Conservation (phyloP, 2,113 vertebrate genomes). For the Ptilorrhoa leucosticta region DNA sequence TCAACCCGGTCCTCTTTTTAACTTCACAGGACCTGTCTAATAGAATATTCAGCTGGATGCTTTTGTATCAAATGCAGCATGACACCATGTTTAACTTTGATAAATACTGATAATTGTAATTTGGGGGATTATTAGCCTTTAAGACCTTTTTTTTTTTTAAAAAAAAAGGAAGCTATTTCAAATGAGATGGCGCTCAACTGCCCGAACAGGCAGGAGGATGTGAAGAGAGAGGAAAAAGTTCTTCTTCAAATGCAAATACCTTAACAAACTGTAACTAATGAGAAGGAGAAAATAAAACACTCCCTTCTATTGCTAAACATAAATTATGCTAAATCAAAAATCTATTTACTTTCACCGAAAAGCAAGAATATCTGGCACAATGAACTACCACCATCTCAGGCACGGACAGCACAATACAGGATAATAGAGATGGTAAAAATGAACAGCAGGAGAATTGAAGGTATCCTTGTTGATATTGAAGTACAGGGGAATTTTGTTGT, state of each 20-base stretch:
- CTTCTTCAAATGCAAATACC: constrained; percentile 49
- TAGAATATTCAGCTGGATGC: constrained; percentile 56
- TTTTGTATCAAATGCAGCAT: constrained; percentile 69
- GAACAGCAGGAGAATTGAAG: background rate
- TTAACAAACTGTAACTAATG: constrained; percentile 42
- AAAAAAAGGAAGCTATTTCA: background rate
- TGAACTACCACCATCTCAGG: background rate
- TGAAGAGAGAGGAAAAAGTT: background rate
- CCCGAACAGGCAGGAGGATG: constrained; percentile 13
- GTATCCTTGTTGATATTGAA: background rate
- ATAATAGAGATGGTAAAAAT: background rate
- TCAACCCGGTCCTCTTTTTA: constrained; percentile 62
- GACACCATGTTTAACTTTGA: constrained; percentile 61
- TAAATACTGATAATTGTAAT: constrained; percentile 72
- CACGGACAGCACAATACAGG: background rate
- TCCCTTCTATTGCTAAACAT: background rate
- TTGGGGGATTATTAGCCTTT: constrained; percentile 61
- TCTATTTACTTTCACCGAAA: constrained; percentile 35
- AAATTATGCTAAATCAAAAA: constrained; percentile 41
- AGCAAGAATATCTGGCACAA: background rate
- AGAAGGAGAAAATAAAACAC: background rate
- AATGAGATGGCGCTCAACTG: background rate
- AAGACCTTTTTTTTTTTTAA: background rate
- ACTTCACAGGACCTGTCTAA: constrained; percentile 53
- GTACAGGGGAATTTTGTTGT: background rate